Evolutionary conservation across 2,888 invertebrate species (phyloP).

Genomic region (Drosophila flavopinicola): DNA sequence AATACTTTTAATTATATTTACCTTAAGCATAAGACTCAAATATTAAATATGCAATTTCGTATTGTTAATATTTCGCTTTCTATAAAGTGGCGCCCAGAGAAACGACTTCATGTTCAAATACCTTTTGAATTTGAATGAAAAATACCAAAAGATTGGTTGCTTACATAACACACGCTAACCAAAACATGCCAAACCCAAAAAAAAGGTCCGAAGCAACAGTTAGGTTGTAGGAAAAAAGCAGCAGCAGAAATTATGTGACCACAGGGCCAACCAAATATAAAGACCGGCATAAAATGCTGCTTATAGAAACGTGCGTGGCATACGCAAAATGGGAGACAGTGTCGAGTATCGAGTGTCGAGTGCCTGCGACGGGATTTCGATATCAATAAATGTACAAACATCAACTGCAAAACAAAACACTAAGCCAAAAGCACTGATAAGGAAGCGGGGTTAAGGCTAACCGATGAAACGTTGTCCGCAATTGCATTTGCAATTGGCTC

Average conservation of each 20-base stretch:
- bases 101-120: constrained; percentile 9
- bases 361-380: neutral
- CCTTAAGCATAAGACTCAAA: neutral
- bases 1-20: too few species aligned
- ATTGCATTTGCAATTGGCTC: constrained; percentile 52
- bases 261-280: constrained; percentile 57
- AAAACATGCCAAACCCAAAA: neutral
- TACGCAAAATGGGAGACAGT: constrained; percentile 19
- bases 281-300: constrained; percentile 66
- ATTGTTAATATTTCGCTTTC: constrained; percentile 34
- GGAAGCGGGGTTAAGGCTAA: constrained; percentile 65
- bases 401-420: neutral
- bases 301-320: constrained; percentile 63
- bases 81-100: constrained; percentile 4
- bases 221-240: constrained; percentile 1
- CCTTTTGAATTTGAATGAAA: constrained; percentile 29
- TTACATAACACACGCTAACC: constrained; percentile 54
- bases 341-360: too few species aligned
- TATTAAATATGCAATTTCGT: neutral
- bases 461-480: constrained; percentile 18
- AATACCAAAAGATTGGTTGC: constrained; percentile 33
- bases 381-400: constrained; percentile 1
- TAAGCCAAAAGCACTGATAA: constrained; percentile 10
- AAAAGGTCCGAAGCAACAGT: neutral
- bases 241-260: constrained; percentile 11